Conservation (phyloP, 2,113 vertebrate species). For the Blennius ocellaris region DNA sequence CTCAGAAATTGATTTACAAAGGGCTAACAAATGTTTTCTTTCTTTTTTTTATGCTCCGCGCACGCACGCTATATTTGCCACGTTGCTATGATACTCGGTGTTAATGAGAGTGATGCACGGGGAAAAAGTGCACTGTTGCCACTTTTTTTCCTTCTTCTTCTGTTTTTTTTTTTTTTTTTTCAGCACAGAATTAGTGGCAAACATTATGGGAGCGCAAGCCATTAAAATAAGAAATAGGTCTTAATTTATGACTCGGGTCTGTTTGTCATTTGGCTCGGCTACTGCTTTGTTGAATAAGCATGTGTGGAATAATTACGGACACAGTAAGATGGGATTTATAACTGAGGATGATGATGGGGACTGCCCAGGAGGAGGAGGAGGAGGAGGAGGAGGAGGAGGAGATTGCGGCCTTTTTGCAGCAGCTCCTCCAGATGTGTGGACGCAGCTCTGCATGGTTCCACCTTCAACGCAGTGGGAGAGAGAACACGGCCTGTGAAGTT, state of each 20-base stretch:
- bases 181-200: slow-evolving; percentile 78
- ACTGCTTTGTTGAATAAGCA: slow-evolving; percentile 81
- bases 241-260: slow-evolving; percentile 83
- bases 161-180: slow-evolving; percentile 30
- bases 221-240: slow-evolving; percentile 77
- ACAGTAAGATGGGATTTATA: slow-evolving; percentile 76
- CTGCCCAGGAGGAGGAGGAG: slow-evolving; percentile 27
- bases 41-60: slow-evolving; percentile 35
- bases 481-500: slow-evolving; percentile 54
- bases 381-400: slow-evolving; percentile 32
- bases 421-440: slow-evolving; percentile 76
- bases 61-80: slow-evolving; percentile 72
- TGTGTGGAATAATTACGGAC: slow-evolving; percentile 79
- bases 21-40: slow-evolving; percentile 35
- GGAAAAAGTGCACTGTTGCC: slow-evolving; percentile 70
- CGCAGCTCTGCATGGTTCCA: slow-evolving; percentile 59
- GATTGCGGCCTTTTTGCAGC: slow-evolving; percentile 33
- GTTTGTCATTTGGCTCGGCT: slow-evolving; percentile 86
- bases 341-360: slow-evolving; percentile 67
- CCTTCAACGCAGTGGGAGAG: slow-evolving; percentile 77
- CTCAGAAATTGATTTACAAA: slow-evolving; percentile 64
- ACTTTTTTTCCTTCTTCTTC: slow-evolving; percentile 36
- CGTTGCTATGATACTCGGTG: slow-evolving; percentile 76
- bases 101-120: slow-evolving; percentile 61
- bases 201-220: slow-evolving; percentile 81